Conservation (phyloP, 2,888 invertebrate species). For the Pyrrhia umbra region DNA sequence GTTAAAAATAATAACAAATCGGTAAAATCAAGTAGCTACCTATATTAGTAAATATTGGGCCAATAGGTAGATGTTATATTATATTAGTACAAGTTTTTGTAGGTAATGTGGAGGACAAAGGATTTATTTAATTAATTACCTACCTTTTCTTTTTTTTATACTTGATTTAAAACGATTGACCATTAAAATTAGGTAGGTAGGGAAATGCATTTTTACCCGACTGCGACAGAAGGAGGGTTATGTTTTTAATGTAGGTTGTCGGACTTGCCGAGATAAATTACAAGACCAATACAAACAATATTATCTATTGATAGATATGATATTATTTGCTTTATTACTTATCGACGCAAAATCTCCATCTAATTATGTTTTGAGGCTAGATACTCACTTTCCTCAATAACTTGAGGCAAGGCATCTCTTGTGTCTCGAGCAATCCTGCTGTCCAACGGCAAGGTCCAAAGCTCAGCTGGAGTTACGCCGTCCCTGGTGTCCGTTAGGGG, state of each 20-base stretch:
- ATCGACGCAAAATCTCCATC: neutral
- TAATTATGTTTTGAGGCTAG: neutral
- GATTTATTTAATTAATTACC: neutral
- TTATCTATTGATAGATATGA: no score
- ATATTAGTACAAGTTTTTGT: neutral
- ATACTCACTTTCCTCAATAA: constrained; percentile 48
- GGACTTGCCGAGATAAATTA: no score
- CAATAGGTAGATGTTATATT: neutral
- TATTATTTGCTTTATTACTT: no score
- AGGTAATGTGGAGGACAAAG: neutral
- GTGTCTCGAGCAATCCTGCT: constrained; percentile 49
- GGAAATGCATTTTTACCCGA: no score
- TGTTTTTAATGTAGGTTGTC: no score
- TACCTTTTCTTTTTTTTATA: no score
- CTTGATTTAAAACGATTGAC: neutral
- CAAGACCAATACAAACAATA: no score
- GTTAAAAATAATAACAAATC: neutral
- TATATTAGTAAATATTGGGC: neutral
- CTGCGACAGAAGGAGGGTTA: no score
- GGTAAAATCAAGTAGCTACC: neutral
- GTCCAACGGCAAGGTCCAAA: constrained; percentile 69
- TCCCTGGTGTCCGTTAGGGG: constrained; percentile 69
- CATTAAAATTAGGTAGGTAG: no score
- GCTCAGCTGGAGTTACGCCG: constrained; percentile 60
- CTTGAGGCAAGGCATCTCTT: constrained; percentile 12